phyloP scores from a whole-genome alignment of 2,888 invertebrate genomes.

The Ferrisia virgata region DNA sequence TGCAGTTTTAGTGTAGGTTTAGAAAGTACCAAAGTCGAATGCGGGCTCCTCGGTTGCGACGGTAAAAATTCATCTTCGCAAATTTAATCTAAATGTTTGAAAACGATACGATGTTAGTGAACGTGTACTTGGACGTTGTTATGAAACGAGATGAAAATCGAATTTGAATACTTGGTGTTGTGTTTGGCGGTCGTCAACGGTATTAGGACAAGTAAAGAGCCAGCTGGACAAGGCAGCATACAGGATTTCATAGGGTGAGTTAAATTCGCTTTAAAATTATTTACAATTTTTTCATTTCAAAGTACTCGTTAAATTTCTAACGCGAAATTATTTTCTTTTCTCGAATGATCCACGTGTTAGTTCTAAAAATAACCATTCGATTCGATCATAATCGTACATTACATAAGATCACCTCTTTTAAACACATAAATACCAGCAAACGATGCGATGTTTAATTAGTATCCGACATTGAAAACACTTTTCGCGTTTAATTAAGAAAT shows the following conservation, averaged over 20 bases:
- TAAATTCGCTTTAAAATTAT: neutral
- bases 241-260: conserved; percentile 7
- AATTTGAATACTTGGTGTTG: neutral
- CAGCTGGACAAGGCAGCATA: neutral
- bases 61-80: conserved; percentile 20
- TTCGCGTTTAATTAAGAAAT: neutral
- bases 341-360: no score
- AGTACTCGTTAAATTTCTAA: no score
- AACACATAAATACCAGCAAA: no score
- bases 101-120: conserved; percentile 10
- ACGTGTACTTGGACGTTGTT: neutral
- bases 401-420: no score
- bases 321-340: neutral
- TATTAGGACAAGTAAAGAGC: neutral
- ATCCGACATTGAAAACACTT: neutral
- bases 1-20: conserved; percentile 25
- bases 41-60: neutral
- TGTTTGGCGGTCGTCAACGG: neutral
- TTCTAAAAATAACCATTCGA: neutral
- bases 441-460: no score
- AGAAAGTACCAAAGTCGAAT: neutral
- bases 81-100: neutral
- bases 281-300: no score
- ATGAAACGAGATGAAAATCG: conserved; percentile 1
- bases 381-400: no score